Conservation (phyloP, 2,113 vertebrate species). For the Apodemus speciosus region DNA sequence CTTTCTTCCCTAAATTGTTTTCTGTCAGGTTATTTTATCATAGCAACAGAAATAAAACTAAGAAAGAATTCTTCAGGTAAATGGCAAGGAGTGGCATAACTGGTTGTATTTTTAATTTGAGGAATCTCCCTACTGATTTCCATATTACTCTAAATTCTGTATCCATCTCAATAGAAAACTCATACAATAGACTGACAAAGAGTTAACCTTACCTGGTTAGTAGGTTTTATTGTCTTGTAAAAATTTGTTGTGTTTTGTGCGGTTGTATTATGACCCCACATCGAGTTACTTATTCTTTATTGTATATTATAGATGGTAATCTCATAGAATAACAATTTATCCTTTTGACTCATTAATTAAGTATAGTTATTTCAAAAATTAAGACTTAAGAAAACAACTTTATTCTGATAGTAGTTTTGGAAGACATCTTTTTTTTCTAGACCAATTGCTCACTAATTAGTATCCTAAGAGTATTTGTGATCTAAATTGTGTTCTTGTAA, state of each 20-base stretch:
- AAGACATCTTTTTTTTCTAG: constrained; percentile 59
- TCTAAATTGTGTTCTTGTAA: constrained; percentile 28
- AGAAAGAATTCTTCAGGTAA: background rate
- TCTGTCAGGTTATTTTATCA: background rate
- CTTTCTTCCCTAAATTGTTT: background rate
- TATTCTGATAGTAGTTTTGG: constrained; percentile 16
- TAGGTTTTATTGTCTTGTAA: background rate
- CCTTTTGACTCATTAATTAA: constrained; percentile 25
- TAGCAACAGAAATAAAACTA: background rate
- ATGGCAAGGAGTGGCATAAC: background rate
- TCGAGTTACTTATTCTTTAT: background rate
- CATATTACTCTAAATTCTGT: background rate
- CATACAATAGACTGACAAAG: background rate
- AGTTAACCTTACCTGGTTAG: background rate
- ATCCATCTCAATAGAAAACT: background rate
- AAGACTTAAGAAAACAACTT: background rate
- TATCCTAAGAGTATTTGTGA: background rate
- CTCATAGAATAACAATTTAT: background rate
- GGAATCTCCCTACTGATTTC: background rate
- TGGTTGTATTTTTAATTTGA: background rate
- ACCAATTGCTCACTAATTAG: constrained; percentile 51
- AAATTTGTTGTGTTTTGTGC: background rate
- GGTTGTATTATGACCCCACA: background rate
- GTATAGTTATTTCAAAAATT: background rate
- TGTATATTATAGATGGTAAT: background rate